A percentile compares a stretch with the other conserved stretches of the same genome.
These are phyloP conservation scores for Capreolus pygargus DNA, from an alignment of 2,113 vertebrate species.

Conservation along the genomic window DNA sequence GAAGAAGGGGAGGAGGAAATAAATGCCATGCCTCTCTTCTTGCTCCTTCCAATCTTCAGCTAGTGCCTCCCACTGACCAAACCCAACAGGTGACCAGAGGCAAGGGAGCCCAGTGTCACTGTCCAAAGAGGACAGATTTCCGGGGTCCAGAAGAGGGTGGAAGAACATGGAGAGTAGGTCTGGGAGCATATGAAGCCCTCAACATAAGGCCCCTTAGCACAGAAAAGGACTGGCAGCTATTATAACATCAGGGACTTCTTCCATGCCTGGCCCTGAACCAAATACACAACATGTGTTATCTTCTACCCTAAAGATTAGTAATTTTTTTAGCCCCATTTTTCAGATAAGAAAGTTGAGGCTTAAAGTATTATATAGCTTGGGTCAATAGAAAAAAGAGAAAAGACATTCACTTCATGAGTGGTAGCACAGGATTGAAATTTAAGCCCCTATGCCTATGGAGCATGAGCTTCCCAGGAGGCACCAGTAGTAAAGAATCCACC, in stretches of 20 bases:
- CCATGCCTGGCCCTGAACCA: too few relatives aligned
- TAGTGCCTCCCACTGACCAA: not conserved
- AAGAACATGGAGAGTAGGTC: not conserved
- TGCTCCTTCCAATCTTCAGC: not conserved
- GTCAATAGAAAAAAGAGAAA: not conserved
- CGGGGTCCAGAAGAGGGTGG: not conserved
- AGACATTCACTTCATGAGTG: not conserved
- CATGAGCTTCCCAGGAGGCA: not conserved
- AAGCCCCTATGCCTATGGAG: not conserved
- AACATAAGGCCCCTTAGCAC: not conserved
- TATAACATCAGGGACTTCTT: not conserved
- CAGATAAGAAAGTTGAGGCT: not conserved
- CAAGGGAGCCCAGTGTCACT: not conserved
- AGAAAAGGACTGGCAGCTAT: not conserved
- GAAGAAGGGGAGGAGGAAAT: not conserved
- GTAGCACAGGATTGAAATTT: too few relatives aligned
- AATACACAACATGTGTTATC: not conserved
- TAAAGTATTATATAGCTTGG: not conserved
- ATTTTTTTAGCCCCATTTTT: not conserved
- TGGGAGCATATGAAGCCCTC: not conserved
- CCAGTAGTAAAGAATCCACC: not conserved
- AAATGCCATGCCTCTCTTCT: not conserved
- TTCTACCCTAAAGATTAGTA: not conserved
- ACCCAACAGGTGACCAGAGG: not conserved
- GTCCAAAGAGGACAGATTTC: not conserved